These are phyloP conservation scores for Pelmatolapia mariae DNA, from an alignment of 2,113 vertebrate species.

Conservation along the genomic window DNA sequence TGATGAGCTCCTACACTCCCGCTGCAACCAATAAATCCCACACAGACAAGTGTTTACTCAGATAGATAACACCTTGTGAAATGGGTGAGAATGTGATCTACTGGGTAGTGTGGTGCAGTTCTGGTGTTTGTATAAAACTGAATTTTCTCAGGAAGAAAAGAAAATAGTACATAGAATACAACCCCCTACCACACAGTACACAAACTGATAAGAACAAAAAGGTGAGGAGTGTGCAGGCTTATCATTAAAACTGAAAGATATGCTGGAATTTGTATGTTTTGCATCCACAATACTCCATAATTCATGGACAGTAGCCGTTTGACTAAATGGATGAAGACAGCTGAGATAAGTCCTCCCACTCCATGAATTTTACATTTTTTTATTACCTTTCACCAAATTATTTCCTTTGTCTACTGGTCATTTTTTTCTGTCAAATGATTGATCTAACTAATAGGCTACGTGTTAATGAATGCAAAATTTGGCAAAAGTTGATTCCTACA, in stretches of 20 bases:
- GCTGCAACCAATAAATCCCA: conserved; percentile 55
- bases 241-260: not conserved
- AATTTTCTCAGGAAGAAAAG: not conserved
- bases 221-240: not conserved
- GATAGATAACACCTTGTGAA: conserved; percentile 21
- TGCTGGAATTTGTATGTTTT: not conserved
- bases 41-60: conserved; percentile 45
- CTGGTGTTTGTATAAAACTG: not conserved
- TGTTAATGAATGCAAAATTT: not conserved
- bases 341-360: conserved; percentile 1
- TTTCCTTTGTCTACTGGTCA: not conserved
- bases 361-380: not conserved
- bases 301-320: not conserved
- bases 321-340: conserved; percentile 1
- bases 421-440: not conserved
- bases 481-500: not conserved
- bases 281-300: not conserved
- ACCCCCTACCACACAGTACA: not conserved
- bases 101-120: not conserved
- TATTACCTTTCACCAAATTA: not conserved
- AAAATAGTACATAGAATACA: not conserved
- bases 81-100: conserved; percentile 5
- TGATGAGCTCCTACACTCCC: conserved; percentile 45
- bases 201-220: not conserved
- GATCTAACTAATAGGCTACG: not conserved